Base-by-base conservation (phyloP, 2,888 invertebrate species). In the Eupeodes latifasciatus region DNA sequence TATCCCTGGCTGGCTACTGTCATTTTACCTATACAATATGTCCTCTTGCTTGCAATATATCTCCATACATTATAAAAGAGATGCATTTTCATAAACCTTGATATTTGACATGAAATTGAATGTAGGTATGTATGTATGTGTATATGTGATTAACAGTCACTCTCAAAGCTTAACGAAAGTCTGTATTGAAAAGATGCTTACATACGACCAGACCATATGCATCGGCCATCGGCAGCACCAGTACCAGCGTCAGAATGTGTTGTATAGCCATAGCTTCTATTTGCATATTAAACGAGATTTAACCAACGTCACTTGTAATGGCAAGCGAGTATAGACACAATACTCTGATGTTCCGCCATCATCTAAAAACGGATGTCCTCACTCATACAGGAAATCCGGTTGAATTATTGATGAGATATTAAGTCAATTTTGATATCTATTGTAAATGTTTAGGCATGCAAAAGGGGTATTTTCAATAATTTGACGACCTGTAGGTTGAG, bases 351-450 rank as follows among this genome's bases (percentile, higher is more conserved):
- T 92, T 92, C 92, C 92, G 93, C 91, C 85, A 90, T 91, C 85
- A 90, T 91, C 91, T 91, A 91, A 91, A 91, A 92, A 91, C 92
- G 93, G 93, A 93, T 92, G 91, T 92, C 91, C 93, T 92, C 91
- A 91, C 92, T 92, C 92, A 92, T 92, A 91, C 92, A 92, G 93
- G 93, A 93, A 91, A 91, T 93, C 93, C 93, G 93, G 91, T 91
- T 92, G 93, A 93, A 93, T 93, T 93, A 93, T 93, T 93, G 93
- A 93, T 93, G 93, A 93, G 93, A 93, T 92, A 93, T 93, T 93
- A 93, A 93, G 93, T 93, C 92, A 91, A 92, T 91, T 92, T 91
- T 91, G 77, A 88, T 85, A 66, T 71, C 49, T 81, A 81, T 78
- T 53, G 74, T 44, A 59, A 72, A 72, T 59, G 19, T 72, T 47